phyloP scores from a whole-genome alignment of 1,140 invertebrate species.

The Nylanderia fulva region DNA sequence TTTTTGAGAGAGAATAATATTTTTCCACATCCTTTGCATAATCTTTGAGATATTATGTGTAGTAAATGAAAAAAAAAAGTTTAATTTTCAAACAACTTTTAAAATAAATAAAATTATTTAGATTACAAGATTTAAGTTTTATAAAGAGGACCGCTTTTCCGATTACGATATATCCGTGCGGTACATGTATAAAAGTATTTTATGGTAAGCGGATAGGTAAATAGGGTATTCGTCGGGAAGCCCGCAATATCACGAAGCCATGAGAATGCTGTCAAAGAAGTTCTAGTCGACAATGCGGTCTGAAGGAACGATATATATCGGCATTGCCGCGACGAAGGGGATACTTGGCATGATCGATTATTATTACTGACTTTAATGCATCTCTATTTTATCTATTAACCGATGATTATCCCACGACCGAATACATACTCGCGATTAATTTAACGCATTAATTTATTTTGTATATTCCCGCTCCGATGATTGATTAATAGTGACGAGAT shows the following conservation, averaged over 20 bases:
- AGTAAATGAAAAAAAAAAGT: not conserved
- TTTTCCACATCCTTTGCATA: no score
- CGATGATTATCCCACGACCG: not conserved
- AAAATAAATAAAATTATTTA: not conserved
- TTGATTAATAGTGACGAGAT: conserved; percentile 53
- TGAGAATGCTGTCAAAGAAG: conserved; percentile 66
- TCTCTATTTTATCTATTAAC: not conserved
- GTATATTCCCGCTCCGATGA: conserved; percentile 35
- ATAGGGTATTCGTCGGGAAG: conserved; percentile 73
- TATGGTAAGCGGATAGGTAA: conserved; percentile 69
- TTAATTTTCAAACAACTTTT: not conserved
- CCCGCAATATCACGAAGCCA: conserved; percentile 69
- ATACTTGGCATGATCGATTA: conserved; percentile 44
- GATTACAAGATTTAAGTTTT: not conserved
- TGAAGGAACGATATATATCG: conserved; percentile 63
- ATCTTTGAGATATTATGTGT: no score
- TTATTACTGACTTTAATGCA: not conserved
- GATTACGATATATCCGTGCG: not conserved
- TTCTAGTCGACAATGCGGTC: conserved; percentile 64
- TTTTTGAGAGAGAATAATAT: not conserved
- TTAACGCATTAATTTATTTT: conserved; percentile 48
- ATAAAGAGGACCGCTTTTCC: not conserved
- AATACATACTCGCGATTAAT: conserved; percentile 29
- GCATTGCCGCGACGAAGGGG: conserved; percentile 55
- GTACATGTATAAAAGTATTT: conserved; percentile 57